Conservation (phyloP, 2,888 invertebrate species). For the Sminthurides aquaticus region DNA sequence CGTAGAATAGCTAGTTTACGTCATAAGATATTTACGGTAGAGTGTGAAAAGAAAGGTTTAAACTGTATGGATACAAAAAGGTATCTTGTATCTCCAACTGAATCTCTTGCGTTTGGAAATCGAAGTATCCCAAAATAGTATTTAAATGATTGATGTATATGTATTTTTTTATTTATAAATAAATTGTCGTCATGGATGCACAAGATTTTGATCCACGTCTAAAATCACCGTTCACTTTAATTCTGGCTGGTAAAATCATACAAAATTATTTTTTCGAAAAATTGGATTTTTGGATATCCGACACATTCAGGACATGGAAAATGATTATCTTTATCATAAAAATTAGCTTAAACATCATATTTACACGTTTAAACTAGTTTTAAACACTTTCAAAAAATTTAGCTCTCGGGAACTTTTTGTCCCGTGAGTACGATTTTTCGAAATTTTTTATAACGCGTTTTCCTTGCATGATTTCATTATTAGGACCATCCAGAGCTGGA, state of each 20-base stretch:
- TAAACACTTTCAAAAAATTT: no score
- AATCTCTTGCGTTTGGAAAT: slow-evolving; percentile 17
- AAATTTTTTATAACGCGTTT: no score
- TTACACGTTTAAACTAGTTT: no score
- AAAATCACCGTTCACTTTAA: not conserved
- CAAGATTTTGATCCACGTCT: not conserved
- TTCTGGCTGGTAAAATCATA: not conserved
- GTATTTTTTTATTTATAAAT: no score
- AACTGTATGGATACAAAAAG: slow-evolving; percentile 12
- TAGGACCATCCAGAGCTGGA: slow-evolving; percentile 13
- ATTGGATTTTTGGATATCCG: no score
- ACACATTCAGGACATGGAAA: no score
- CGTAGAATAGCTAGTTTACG: not conserved
- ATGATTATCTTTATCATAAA: no score
- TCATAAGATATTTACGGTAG: slow-evolving; percentile 12
- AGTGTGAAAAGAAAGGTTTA: not conserved
- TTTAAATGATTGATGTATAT: not conserved
- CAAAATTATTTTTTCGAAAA: not conserved
- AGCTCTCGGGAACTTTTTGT: no score
- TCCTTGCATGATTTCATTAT: not conserved
- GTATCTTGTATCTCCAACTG: not conserved
- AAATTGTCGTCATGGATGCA: slow-evolving; percentile 1
- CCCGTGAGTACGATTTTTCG: no score
- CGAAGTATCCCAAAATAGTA: not conserved
- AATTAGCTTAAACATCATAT: no score